phyloP scores from a whole-genome alignment of 1,140 invertebrate genomes.

The Habropoda laboriosa region DNA sequence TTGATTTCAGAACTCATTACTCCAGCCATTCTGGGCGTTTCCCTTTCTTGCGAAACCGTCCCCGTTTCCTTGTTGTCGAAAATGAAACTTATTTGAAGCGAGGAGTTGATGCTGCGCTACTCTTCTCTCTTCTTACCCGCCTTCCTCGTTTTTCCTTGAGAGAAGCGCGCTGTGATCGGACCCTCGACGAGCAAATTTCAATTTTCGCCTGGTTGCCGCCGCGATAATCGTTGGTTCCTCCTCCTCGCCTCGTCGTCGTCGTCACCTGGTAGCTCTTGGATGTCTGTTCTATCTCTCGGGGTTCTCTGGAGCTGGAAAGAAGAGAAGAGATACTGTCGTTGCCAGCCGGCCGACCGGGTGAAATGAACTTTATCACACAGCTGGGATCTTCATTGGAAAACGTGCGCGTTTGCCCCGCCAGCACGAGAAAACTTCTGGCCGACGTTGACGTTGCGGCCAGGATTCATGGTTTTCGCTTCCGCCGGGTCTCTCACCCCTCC shows the following conservation, averaged over 20 bases:
- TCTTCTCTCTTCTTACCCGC: background rate
- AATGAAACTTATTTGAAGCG: slow-evolving; percentile 27
- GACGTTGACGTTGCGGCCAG: slow-evolving; percentile 34
- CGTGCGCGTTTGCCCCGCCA: slow-evolving; percentile 30
- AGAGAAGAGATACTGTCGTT: slow-evolving; percentile 59
- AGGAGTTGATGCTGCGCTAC: background rate
- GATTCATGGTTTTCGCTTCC: slow-evolving; percentile 37
- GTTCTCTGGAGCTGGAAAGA: slow-evolving; percentile 15
- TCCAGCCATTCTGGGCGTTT: background rate
- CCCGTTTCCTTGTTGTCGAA: slow-evolving; percentile 7
- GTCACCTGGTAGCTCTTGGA: slow-evolving; percentile 42
- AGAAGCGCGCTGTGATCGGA: background rate
- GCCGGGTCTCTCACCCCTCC: slow-evolving; percentile 23
- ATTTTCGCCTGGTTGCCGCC: slow-evolving; percentile 47
- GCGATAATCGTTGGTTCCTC: slow-evolving; percentile 59
- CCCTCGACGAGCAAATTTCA: slow-evolving; percentile 41
- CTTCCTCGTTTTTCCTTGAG: background rate
- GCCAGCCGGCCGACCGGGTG: slow-evolving; percentile 43
- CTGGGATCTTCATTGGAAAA: slow-evolving; percentile 68
- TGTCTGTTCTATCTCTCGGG: slow-evolving; percentile 53
- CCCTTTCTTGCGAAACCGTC: background rate
- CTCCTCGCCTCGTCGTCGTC: slow-evolving; percentile 1
- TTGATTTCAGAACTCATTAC: slow-evolving; percentile 36
- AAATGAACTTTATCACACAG: slow-evolving; percentile 68
- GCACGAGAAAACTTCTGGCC: slow-evolving; percentile 43